Evolutionary conservation across 2,888 invertebrate species (phyloP), one percentile per base, ranked within the genome.

Genomic region (Spialia ferax): DNA sequence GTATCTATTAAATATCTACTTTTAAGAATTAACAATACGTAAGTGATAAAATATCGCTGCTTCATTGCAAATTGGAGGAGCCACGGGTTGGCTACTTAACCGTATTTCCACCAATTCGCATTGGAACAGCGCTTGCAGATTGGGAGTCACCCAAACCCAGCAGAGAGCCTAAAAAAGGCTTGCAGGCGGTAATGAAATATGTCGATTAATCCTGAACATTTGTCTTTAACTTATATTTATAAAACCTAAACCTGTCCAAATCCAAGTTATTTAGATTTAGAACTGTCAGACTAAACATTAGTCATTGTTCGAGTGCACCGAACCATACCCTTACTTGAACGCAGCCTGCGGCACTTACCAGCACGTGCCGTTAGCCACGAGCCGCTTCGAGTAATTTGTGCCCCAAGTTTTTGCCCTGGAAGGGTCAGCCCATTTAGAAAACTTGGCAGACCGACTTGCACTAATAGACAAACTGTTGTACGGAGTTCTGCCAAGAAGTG

Each of bases 301-400:
- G 22, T 11, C 50, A 50, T 11, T 50, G 20, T 13, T 22, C 13
- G 20, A 23, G 13, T 23, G 50, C 6, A 50, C 13, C 8, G 45
- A 18, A 22, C 50, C 50, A 50, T n/a, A n/a, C 50, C 13, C 23
- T 50, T 50, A 42, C 50, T 32, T 18, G 42, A 15, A 42, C 29
- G 1, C 2, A 57, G 18, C 60, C 48, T 13, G 13, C 18, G 29
- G 55, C 63, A 55, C 42, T 63, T 63, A 56, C n/a, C 1, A 48
- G 35, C 64, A 57, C 56, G 48, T 64, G 64, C 18, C 55, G 56
- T 32, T 32, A 56, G n/a, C 63, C 64, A 48, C 56, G 29, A 45
- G 32, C 56, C 32, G 11, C 22, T 15, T 45, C 56, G 32, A 29
- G 20, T 63, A 52, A 52, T 38, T 54, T 32, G 63, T 56, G 32